A percentile compares a stretch with the other conserved stretches of the same genome.
Evolutionary conservation across 1,140 invertebrate genomes (phyloP).

Genomic region (Apis florea): DNA sequence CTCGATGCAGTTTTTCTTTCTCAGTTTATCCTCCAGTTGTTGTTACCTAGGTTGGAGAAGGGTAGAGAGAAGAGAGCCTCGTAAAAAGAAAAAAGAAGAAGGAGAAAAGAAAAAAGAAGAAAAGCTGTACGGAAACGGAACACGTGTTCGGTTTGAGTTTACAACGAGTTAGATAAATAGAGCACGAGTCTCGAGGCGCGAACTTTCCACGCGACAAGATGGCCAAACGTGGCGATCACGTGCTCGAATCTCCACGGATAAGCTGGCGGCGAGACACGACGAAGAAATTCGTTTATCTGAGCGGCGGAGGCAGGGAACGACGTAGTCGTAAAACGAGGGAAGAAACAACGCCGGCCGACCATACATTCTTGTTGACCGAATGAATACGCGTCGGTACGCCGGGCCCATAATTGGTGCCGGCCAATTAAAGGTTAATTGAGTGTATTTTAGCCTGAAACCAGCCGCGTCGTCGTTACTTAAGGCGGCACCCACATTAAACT

Average conservation of each 20-base stretch:
- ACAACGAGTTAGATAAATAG: constrained; percentile 7
- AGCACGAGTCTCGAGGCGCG: background rate
- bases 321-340: constrained; percentile 54
- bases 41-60: no score
- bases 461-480: constrained; percentile 60
- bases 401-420: constrained; percentile 60
- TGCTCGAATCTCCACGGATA: constrained; percentile 26
- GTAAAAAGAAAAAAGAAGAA: fast-evolving
- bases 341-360: constrained; percentile 44
- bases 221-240: constrained; percentile 31
- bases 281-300: constrained; percentile 48
- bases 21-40: background rate
- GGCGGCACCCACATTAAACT: constrained; percentile 54
- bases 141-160: background rate
- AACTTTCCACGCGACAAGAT: constrained; percentile 21
- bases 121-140: background rate
- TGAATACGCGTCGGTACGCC: constrained; percentile 63
- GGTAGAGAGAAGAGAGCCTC: background rate
- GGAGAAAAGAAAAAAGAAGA: background rate
- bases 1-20: background rate
- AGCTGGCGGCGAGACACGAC: background rate
- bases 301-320: background rate
- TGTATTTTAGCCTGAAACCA: constrained; percentile 65
- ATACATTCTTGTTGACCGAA: constrained; percentile 67
- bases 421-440: constrained; percentile 68